Evolutionary conservation across 2,113 vertebrate genomes (phyloP), one percentile per base, ranked within the genome.

Genomic region (Pygoscelis adeliae): DNA sequence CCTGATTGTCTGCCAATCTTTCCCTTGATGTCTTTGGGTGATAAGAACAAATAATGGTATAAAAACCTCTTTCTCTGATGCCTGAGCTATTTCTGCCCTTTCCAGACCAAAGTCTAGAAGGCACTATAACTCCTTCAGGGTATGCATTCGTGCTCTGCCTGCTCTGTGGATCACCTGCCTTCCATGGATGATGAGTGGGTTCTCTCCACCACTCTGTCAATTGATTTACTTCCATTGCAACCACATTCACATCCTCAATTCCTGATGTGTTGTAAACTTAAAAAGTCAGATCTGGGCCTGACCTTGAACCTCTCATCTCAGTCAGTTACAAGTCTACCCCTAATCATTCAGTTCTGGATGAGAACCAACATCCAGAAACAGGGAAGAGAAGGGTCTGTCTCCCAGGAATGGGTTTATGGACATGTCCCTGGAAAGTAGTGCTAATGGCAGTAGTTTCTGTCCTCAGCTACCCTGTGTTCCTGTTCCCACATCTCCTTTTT

Each of bases 1-100:
- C 84, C 83, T 89, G 82, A 95, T 95, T 96, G 52, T 78, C 83
- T 97, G 81, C 65, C 90, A 89, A 21, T 97, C 87, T 96, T 98
- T 95, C 93, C 53, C 47, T 83, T 89, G 46, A 50, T 73, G 79
- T 96, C 92, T 77, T 95, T 88, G 73, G 52, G 34, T 0, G 17
- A 83, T 63, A 87, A 85, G 55, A 96, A 89, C 50, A 96, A 95
- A 96, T 93, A 97, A 95, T 44, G 38, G 78, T 84, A 78, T 76
- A 44, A 94, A 96, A 92, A 93, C 74, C 8, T 0, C 6, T 55
- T 66, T 94, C 81, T 97, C 59, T 87, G 49, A 90, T 84, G 74
- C 40, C 27, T 95, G 89, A 95, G 23, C 26, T 93, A 88, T 50
- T 83, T 93, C 70, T 93, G 58, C 59, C 52, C 77, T 83, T 61